phyloP scores from a whole-genome alignment of 53 echinoderm and acorn worm genomes.

The Pentamera pediparva region DNA sequence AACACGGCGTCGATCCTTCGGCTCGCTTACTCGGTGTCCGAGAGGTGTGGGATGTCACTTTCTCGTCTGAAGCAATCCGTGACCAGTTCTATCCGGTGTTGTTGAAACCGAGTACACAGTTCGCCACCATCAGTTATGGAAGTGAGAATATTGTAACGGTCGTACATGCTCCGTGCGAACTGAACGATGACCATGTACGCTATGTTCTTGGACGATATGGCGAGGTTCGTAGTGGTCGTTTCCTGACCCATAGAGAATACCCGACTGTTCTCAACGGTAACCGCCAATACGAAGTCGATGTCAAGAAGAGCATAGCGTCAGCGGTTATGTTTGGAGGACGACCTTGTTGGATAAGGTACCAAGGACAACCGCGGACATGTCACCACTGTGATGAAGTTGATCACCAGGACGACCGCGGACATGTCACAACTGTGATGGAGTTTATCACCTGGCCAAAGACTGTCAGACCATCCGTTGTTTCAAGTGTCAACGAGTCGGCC shows the following conservation, averaged over 20 bases:
- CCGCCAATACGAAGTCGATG: constrained; percentile 31
- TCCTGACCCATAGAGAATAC: neutral
- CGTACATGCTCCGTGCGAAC: constrained; percentile 15
- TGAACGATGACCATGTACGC: constrained; percentile 24
- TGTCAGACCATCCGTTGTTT: too few relatives aligned
- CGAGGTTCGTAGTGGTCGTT: constrained; percentile 9
- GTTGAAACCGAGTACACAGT: too few relatives aligned
- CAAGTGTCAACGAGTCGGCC: too few relatives aligned
- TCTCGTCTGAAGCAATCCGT: too few relatives aligned
- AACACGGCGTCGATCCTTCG: too few relatives aligned
- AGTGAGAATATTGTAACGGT: constrained; percentile 19
- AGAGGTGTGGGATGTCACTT: too few relatives aligned
- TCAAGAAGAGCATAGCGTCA: constrained; percentile 21
- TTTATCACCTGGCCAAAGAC: too few relatives aligned
- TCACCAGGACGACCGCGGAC: neutral
- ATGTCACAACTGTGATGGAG: too few relatives aligned
- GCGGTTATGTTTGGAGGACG: constrained; percentile 31
- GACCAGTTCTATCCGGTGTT: too few relatives aligned
- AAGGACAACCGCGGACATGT: constrained; percentile 21
- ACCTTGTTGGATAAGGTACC: constrained; percentile 30
- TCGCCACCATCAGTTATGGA: too few relatives aligned
- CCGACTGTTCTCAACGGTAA: constrained; percentile 33
- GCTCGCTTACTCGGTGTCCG: too few relatives aligned
- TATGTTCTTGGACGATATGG: constrained; percentile 21
- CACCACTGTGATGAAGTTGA: neutral